These are phyloP conservation scores for Cyclopterus lumpus DNA, from an alignment of 2,797 vertebrate species.

Conservation along the genomic window DNA sequence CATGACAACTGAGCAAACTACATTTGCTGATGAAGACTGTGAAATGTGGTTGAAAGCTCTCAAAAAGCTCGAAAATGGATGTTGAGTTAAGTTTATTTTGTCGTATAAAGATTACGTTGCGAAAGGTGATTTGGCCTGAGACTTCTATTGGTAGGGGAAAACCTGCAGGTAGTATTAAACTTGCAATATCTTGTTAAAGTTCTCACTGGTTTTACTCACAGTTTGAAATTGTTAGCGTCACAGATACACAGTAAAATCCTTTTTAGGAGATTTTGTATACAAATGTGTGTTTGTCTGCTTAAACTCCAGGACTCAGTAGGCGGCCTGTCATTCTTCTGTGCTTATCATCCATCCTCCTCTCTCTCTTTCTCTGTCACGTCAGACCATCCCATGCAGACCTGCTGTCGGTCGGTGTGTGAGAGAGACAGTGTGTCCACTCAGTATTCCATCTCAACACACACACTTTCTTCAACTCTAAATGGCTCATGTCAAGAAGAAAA, in stretches of 20 bases:
- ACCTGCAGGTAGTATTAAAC: neutral
- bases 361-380: conserved; percentile 7
- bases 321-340: conserved; percentile 27
- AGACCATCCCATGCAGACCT: conserved; percentile 17
- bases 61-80: neutral
- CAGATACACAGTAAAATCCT: neutral
- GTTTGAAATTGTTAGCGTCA: neutral
- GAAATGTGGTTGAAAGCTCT: neutral
- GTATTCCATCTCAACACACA: conserved; percentile 1
- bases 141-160: neutral
- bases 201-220: neutral
- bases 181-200: neutral
- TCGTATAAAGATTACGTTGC: neutral
- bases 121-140: neutral
- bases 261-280: neutral
- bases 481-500: conserved; percentile 16
- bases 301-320: neutral
- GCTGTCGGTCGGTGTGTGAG: neutral
- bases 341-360: neutral
- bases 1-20: neutral
- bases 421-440: conserved; percentile 13
- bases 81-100: neutral
- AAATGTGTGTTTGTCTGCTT: conserved; percentile 5
- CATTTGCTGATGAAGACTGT: neutral
- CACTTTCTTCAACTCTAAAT: conserved; percentile 4